Base-by-base conservation (phyloP, 2,888 invertebrate genomes). In the Heterodera filipjevi region DNA sequence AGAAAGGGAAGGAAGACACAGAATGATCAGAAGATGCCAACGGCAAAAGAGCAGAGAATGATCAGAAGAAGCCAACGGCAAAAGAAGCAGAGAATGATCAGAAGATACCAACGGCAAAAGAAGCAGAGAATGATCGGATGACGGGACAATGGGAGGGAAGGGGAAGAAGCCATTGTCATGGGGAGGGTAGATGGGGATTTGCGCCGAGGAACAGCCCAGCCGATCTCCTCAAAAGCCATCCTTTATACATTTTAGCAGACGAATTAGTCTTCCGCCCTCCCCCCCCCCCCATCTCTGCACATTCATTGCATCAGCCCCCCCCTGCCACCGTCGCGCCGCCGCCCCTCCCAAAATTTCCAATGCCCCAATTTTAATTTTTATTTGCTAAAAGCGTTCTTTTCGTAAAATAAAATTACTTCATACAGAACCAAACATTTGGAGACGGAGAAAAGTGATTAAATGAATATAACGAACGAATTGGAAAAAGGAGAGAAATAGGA, bases 341-440 rank as follows among this genome's bases (percentile, higher is more conserved):
- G 19, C 5, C 59, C 3, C 59, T 10, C n/a, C 3, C 59, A n/a
- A 59, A 59, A 16, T 49, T 49, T 16, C 59, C n/a, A 59, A 59
- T 27, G 59, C 59, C 59, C 59, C 59, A 59, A 59, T 59, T 59
- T 59, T n/a, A n/a, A n/a, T n/a, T 59, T 59, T 59, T n/a, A 22
- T 27, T 10, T 27, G 19, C 59, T 5, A 59, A 59, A 59, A 59
- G 59, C 59, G 59, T 59, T 59, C 59, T 59, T 49, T 59, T 59
- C 59, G 27, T 59, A n/a, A 59, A 59, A 59, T 59, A 59, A 27
- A 53, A 16, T 53, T 16, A 59, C 59, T 59, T 22, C 59, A 59
- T 27, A 59, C n/a, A 59, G 59, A 59, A 59, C 3, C n/a, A 59
- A 27, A 14, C 49, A 49, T 49, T 49, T 19, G 59, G 27, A 27